Percentiles rank a stretch among this genome's conserved stretches.
Conservation (phyloP, 2,113 vertebrate genomes). For the Penelope pileata region DNA sequence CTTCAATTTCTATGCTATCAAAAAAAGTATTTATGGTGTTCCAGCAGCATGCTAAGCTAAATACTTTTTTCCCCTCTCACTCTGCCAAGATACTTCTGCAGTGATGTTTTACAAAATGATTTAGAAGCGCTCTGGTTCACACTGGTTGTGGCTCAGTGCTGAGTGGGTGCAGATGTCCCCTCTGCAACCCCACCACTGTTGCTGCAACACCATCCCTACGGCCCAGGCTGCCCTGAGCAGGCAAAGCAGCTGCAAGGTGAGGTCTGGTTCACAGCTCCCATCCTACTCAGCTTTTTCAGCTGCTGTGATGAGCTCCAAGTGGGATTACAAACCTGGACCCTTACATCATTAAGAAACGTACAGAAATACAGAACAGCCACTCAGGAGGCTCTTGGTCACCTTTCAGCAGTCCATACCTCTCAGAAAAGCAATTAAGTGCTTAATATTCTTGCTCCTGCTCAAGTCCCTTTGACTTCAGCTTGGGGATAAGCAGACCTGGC, state of each 20-base stretch:
- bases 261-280: neutral
- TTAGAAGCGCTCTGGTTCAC: neutral
- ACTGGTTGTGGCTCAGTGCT: accelerated
- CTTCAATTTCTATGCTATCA: neutral
- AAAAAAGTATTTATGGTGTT: conserved; percentile 32
- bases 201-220: accelerated
- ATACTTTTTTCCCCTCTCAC: neutral
- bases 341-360: neutral
- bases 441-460: neutral
- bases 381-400: neutral
- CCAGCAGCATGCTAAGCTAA: neutral
- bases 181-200: neutral
- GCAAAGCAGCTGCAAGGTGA: neutral
- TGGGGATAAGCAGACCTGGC: neutral
- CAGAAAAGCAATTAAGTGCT: neutral
- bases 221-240: neutral
- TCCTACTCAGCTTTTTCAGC: neutral
- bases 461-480: neutral
- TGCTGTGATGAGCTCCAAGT: accelerated
- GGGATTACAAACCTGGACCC: neutral
- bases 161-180: neutral
- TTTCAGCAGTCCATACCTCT: neutral
- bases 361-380: neutral
- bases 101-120: neutral
- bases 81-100: neutral